Evolutionary conservation across 2,797 vertebrate genomes (phyloP), one percentile per base, ranked within the genome.

Genomic region (Danionella dracula): DNA sequence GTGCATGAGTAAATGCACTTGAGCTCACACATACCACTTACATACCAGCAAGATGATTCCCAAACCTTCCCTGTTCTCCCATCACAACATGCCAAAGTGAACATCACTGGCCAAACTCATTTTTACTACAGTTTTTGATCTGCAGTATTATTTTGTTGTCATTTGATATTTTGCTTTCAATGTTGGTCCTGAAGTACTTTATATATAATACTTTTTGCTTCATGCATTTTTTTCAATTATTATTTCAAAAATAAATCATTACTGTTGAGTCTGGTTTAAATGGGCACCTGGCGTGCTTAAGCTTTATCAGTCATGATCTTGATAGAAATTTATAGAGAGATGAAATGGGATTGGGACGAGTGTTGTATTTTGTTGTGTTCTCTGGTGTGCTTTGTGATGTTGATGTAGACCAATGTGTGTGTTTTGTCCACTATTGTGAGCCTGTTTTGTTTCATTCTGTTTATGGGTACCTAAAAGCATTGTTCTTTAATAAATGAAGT

Each of bases 1-100:
- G 75, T 98, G 95, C 78, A 90, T 94, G 88, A 91, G 82, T 83
- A 98, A 92, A 87, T 99, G 95, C 66, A 76, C 72, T 76, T 98
- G 83, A 91, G 17, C 32, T 20, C 4, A 13, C 32, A 9, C 3
- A 35, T 10, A 35, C 23, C 6, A 29, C 16, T 11, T 11, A 23
- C n/a, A n/a, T n/a, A 8, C 32, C 57, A 44, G 13, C 20, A 34
- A 51, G 23, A 10, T 16, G 19, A 32, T 7, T 38, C 23, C 29
- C 15, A 23, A 20, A 37, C 13, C 29, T 29, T 56, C 27, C 46
- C 29, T 15, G 51, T 66, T 34, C 48, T 37, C 54, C 9, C 21
- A 38, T 21, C 11, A n/a, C 51, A 27, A 27, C 42, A 48, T 38
- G 42, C 53, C 63, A 57, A 56, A 48, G 34, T 66, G 15, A 66